Evolutionary conservation across 2,113 vertebrate species (phyloP).

Genomic region (Empidonax alnorum): DNA sequence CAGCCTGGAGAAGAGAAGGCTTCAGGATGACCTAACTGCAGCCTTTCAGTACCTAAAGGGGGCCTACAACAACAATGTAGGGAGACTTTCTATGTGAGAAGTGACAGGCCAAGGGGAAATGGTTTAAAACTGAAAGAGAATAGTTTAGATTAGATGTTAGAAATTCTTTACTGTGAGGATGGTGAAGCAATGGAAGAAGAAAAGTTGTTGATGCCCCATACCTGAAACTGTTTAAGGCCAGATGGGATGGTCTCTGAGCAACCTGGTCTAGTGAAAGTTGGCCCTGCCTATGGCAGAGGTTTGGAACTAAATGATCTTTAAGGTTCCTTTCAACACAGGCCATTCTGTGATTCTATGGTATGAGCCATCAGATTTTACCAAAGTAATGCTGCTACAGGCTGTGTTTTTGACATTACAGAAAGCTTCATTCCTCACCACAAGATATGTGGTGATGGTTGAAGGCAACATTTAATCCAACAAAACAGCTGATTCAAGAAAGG

Average conservation of each 20-base stretch:
- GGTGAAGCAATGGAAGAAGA: not conserved
- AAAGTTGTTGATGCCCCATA: not conserved
- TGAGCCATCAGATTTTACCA: not conserved
- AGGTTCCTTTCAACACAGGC: not conserved
- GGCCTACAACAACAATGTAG: not conserved
- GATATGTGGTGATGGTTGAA: not conserved
- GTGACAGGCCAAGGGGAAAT: not conserved
- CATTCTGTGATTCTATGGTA: not conserved
- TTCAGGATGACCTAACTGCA: not conserved
- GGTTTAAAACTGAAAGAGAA: not conserved
- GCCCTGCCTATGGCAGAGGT: not conserved
- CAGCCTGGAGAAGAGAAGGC: not conserved
- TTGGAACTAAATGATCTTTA: not conserved
- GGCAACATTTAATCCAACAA: not conserved
- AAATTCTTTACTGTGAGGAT: not conserved
- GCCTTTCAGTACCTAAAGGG: not conserved
- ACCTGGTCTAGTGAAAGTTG: not conserved
- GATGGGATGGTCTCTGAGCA: not conserved
- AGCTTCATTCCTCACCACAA: not conserved
- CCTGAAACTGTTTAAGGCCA: accelerated
- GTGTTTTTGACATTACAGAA: not conserved
- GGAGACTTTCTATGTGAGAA: not conserved
- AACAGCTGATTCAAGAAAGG: not conserved
- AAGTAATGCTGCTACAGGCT: not conserved
- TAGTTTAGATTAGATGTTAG: not conserved